Evolutionary conservation across 2,888 invertebrate genomes (phyloP).

Genomic region (Unio pictorum): DNA sequence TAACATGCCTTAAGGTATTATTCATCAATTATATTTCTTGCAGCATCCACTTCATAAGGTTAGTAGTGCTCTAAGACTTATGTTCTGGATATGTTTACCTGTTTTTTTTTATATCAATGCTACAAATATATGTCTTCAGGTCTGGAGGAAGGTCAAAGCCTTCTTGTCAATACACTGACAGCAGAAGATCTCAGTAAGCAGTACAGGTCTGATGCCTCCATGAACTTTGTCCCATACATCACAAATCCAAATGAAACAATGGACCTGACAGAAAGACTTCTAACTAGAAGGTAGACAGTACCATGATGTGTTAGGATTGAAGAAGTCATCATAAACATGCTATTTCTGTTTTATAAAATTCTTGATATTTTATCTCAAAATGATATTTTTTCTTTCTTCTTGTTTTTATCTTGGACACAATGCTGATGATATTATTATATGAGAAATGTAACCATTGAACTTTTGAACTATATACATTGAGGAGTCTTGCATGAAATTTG

Average conservation of each 20-base stretch:
- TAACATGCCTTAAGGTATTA: too few species aligned
- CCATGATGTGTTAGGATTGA: not conserved
- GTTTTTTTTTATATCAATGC: not conserved
- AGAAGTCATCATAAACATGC: not conserved
- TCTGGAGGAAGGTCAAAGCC: conserved; percentile 35
- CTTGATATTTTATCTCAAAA: too few species aligned
- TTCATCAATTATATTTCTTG: too few species aligned
- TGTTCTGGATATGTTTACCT: not conserved
- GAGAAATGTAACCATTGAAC: too few species aligned
- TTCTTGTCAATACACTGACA: conserved; percentile 30
- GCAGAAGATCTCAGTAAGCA: conserved; percentile 21
- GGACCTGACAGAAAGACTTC: conserved; percentile 35
- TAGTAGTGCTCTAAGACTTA: too few species aligned
- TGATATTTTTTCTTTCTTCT: too few species aligned
- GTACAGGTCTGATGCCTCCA: conserved; percentile 46
- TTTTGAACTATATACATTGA: too few species aligned
- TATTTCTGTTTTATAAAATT: not conserved
- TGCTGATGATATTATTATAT: too few species aligned
- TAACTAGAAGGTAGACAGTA: conserved; percentile 30
- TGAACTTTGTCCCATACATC: conserved; percentile 44
- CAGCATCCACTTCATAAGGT: too few species aligned
- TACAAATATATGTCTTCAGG: conserved; percentile 21
- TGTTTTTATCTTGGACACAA: too few species aligned
- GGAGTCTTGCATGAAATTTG: too few species aligned
- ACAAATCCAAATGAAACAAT: conserved; percentile 36